Base-by-base conservation (phyloP, 2,888 invertebrate species). In the Pelosia muscerda region DNA sequence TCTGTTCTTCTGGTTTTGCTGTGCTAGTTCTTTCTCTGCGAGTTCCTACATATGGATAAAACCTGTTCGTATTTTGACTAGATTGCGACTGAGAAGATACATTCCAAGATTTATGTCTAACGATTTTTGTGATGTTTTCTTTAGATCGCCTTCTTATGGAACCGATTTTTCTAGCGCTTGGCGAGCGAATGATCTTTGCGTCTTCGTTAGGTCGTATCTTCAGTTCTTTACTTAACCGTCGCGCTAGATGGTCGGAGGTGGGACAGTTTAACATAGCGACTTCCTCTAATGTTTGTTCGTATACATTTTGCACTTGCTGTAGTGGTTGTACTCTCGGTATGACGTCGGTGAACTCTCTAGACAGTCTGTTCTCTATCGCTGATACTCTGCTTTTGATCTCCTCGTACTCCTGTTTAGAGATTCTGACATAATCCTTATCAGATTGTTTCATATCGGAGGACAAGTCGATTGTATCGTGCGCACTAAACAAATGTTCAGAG, bases 81-180 rank as follows among this genome's bases (percentile, higher is more conserved):
- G 87, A 81, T 85, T 91, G 95, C 34, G 93, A 89, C 62, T 92
- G 91, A 9, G 93, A 85, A 1, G 94, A 89, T 11, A 95, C 94
- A 82, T 96, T 96, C 96, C 97, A 97, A 0, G 97, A 96, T 78
- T 96, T 96, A 77, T 96, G 96, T 42, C 97, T 92, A 25, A 95
- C 93, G 31, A 96, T 88, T 88, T 95, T 95, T 2, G 92, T 94
- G 58, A 91, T 88, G 74, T 95, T 94, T 79, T 97, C 97, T 85
- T 96, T 96, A 0, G 97, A 97, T 64, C 97, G 93, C 60, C 97
- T 95, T 82, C 97, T 92, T 77, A 97, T 95, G 11, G 96, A 96
- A 25, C 97, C 97, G 69, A 97, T 98, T 95, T 97, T 97, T 63
- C 97, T 95, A 2, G 97, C 97, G 86, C 97, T 97, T 0, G 97